phyloP scores from a whole-genome alignment of 2,113 vertebrate genomes.

The Trematomus loennbergii region DNA sequence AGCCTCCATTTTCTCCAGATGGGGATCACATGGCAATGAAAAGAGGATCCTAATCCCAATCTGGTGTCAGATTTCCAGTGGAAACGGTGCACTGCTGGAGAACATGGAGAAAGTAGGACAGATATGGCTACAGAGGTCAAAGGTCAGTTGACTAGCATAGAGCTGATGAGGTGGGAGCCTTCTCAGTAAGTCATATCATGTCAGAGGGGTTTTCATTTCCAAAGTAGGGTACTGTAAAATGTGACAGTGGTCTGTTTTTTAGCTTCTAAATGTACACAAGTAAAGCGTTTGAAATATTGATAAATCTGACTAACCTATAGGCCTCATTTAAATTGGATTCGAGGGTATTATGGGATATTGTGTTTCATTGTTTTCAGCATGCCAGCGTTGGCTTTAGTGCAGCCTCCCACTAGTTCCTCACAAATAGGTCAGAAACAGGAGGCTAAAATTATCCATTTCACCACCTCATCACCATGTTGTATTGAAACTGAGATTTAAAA shows the following conservation, averaged over 20 bases:
- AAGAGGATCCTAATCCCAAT: conserved; percentile 80
- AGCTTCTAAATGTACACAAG: neutral
- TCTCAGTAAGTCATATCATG: conserved; percentile 6
- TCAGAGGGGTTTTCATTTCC: neutral
- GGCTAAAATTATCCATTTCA: conserved; percentile 33
- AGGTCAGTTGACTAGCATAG: conserved; percentile 46
- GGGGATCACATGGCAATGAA: conserved; percentile 64
- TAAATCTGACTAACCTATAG: conserved; percentile 6
- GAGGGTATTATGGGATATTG: conserved; percentile 29
- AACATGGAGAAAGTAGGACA: conserved; percentile 70
- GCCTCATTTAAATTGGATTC: conserved; percentile 34
- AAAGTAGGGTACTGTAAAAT: neutral
- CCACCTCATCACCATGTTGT: neutral
- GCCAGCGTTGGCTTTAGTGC: conserved; percentile 12
- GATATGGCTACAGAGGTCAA: conserved; percentile 64
- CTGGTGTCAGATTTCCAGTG: conserved; percentile 74
- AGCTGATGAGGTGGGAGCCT: conserved; percentile 42
- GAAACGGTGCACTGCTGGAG: conserved; percentile 43
- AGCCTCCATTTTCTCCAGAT: conserved; percentile 58
- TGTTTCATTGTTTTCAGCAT: conserved; percentile 7
- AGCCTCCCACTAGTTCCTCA: conserved; percentile 24
- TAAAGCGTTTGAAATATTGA: conserved; percentile 18
- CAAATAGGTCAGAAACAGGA: conserved; percentile 52
- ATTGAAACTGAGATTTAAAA: neutral
- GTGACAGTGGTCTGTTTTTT: neutral